These are phyloP conservation scores for Gobio occitaniae DNA, from an alignment of 2,797 vertebrate genomes.

Conservation along the genomic window DNA sequence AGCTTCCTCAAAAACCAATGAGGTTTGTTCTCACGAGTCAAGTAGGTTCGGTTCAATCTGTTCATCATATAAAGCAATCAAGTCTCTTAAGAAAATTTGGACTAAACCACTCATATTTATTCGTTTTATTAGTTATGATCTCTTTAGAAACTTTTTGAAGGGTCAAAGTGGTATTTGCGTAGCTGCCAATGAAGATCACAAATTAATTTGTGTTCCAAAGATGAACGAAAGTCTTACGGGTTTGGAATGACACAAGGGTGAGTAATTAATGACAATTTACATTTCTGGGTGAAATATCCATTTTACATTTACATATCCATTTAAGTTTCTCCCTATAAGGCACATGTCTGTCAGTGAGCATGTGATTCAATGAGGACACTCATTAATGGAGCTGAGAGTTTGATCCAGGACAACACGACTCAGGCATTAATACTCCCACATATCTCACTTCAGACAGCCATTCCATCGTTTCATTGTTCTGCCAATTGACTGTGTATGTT, in stretches of 20 bases:
- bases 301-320: not conserved
- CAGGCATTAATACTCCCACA: conserved; percentile 62
- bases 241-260: not conserved
- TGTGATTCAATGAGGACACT: conserved; percentile 48
- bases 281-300: not conserved
- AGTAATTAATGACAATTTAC: too few species aligned
- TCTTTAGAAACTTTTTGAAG: too few species aligned
- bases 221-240: too few species aligned
- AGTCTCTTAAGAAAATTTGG: not conserved
- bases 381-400: conserved; percentile 53
- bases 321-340: not conserved
- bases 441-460: conserved; percentile 55
- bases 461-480: conserved; percentile 50
- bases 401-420: conserved; percentile 58
- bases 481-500: conserved; percentile 45
- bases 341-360: conserved; percentile 15
- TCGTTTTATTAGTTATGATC: too few species aligned
- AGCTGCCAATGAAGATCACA: not conserved
- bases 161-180: not conserved
- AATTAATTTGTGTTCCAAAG: not conserved
- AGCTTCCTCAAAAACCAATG: too few species aligned
- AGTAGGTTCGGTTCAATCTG: not conserved
- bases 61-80: not conserved
- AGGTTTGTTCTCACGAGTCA: not conserved
- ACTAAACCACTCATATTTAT: not conserved